Evolutionary conservation across 2,888 invertebrate species (phyloP), one percentile per base, ranked within the genome.

Genomic region (Erpobdella octoculata): DNA sequence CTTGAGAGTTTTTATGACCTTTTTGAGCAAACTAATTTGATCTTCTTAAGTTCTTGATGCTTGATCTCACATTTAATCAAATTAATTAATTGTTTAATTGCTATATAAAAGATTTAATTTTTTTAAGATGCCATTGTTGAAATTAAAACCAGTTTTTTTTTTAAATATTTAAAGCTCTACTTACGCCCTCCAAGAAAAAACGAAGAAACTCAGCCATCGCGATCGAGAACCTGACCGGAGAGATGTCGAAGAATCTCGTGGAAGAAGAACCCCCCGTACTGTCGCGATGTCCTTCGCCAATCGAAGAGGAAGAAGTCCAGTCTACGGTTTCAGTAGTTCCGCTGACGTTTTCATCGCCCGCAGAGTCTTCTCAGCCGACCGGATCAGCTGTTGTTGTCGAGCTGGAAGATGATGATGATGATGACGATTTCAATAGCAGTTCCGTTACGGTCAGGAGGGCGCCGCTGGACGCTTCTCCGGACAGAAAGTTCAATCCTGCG

Each of bases 221-320:
- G 46, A 41, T n/a, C n/a, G 62, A 62, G 1, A 62, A 8, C n/a
- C n/a, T 35, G 3, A 31, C 53, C 8, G 53, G 28, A 21, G 53
- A 53, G n/a, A 21, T 28, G 5, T 28, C 28, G 8, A 53, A 53
- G 28, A 25, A 8, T 8, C 21, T 21, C 21, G 9, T n/a, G 1
- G 53, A 53, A 35, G 71, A 71, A n/a, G 71, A 71, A 36, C 71
- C 71, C 0, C 71, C 71, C 6, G 71, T 71, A 1, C 36, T 71
- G 2, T 71, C 71, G 8, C 15, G 71, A n/a, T 71, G 71, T 58
- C 71, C 71, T 15, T 71, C 71, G 8, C 71, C 71, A 2, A 41
- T 67, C 18, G 69, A 58, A n/a, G 69, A 46, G n/a, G 53, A 58
- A 4, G 46, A 46, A 21, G 46, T 36, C 25, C 25, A 41, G 18